Conservation (phyloP, 2,113 vertebrate species). For the Indicator indicator region DNA sequence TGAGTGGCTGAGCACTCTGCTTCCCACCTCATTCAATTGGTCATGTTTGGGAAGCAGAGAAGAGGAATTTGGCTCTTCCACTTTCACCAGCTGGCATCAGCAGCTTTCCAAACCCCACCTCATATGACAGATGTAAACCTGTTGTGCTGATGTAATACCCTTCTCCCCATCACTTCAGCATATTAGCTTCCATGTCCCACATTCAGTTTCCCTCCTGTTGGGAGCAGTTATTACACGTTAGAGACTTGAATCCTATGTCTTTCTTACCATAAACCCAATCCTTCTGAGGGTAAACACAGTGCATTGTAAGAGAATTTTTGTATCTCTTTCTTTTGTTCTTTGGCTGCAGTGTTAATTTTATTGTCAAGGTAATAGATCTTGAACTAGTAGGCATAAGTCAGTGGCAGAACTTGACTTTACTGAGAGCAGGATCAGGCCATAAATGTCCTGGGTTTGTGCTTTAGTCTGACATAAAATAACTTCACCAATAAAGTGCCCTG, state of each 20-base stretch:
- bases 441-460: conserved; percentile 20
- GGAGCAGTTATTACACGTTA: not conserved
- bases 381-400: conserved; percentile 9
- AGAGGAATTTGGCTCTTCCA: not conserved
- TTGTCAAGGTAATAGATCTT: conserved; percentile 21
- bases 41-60: not conserved
- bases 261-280: not conserved
- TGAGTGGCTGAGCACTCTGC: not conserved
- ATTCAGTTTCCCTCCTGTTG: not conserved
- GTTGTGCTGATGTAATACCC: not conserved
- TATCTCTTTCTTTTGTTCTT: not conserved
- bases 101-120: not conserved
- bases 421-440: conserved; percentile 24
- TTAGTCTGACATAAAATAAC: conserved; percentile 23
- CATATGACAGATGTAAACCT: not conserved
- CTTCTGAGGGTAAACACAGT: not conserved
- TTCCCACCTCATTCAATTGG: not conserved
- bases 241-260: not conserved
- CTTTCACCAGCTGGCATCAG: not conserved
- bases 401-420: not conserved
- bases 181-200: not conserved
- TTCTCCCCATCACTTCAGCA: not conserved
- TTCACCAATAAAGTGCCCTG: not conserved
- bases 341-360: conserved; percentile 41
- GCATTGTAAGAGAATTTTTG: not conserved